Evolutionary conservation across 2,113 vertebrate species (phyloP).

Genomic region (Arenaria interpres): DNA sequence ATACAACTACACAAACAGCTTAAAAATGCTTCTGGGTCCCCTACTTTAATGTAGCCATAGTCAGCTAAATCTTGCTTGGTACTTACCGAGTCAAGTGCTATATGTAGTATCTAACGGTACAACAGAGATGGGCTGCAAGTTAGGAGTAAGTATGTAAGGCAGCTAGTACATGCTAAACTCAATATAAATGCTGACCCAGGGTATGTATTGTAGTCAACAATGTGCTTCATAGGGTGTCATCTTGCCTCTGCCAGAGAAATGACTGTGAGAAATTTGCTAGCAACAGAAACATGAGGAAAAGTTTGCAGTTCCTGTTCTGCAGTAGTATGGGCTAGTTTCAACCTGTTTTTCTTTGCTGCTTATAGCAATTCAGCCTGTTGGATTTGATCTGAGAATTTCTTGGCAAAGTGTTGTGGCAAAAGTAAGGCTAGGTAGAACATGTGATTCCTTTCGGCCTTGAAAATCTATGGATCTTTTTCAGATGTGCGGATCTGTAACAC

Average conservation of each 20-base stretch:
- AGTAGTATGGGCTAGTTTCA: background rate
- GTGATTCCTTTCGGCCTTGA: background rate
- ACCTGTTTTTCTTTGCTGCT: background rate
- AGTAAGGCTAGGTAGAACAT: background rate
- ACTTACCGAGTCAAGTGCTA: accelerated
- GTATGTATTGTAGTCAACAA: background rate
- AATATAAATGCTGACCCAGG: background rate
- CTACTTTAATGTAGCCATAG: background rate
- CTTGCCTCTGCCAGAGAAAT: background rate
- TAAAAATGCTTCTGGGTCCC: background rate
- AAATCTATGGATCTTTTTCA: background rate
- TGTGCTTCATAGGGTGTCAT: background rate
- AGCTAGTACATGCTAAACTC: background rate
- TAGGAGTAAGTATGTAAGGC: background rate
- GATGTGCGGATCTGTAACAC: background rate
- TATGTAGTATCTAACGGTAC: background rate
- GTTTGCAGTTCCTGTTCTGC: background rate
- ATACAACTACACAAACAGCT: background rate
- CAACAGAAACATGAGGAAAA: background rate
- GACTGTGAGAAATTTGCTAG: background rate
- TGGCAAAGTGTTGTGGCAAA: background rate
- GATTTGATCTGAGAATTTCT: background rate
- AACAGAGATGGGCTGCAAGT: background rate
- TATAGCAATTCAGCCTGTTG: background rate
- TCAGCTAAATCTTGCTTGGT: background rate